Base-by-base conservation (phyloP, 2,888 invertebrate species). In the Meiosimyza decipiens region DNA sequence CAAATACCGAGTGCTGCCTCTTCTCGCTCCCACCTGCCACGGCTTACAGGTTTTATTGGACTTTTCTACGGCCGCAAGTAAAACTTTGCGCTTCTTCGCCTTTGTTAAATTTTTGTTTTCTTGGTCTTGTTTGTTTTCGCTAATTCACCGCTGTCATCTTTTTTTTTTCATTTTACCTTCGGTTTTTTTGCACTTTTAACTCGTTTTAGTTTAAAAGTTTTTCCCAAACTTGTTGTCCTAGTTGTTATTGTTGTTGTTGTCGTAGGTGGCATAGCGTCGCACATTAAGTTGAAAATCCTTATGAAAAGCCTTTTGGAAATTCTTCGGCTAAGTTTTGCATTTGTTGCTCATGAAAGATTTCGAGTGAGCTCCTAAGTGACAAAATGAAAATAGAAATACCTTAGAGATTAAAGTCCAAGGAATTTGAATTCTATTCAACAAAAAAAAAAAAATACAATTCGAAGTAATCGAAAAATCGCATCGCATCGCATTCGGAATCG, bases 251-350 rank as follows among this genome's bases (percentile, higher is more conserved):
- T 57, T 57, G 57, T 18, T 28, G 28, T 57, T 15, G 63, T 4
- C 16, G 63, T 15, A 40, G 40, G 40, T 5, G 40, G 40, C 9
- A 40, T 40, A 9, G 40, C 63, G 18, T 40, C 49, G 63, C 63
- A 15, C 62, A n/a, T 62, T 62, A 63, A 63, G 63, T 40, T 63
- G 16, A 63, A 63, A 63, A 63, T 63, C 49, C n/a, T 63, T 63
- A 49, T 49, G 63, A 47, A 62, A 47, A 62, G 47, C 62, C 62
- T 62, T 62, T 62, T 62, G 47, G 47, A 18, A 40, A 63, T 40
- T 40, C 47, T 62, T 63, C 9, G 63, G 40, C 40, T 9, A 40
- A 40, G 40, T 40, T 40, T 9, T 40, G 40, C 40, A 40, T 40
- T 40, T 40, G 40, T 40, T 40, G 40, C 40, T 40, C 9, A 40